A percentile compares a stretch with the other conserved stretches of the same genome.
Evolutionary conservation across 2,113 vertebrate species (phyloP).

Genomic region (Marmota monax): DNA sequence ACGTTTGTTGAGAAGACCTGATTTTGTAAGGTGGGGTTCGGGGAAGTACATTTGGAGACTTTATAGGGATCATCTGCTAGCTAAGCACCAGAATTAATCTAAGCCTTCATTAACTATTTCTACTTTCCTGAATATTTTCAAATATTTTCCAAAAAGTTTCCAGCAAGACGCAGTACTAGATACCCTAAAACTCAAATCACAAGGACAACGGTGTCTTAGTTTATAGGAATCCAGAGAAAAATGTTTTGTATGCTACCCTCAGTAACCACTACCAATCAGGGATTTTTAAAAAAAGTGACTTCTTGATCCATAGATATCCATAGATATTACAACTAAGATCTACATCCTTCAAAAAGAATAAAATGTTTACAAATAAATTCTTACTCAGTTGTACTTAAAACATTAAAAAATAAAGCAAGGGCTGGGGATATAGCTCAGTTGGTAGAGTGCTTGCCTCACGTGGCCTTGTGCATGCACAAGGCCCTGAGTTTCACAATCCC

Average conservation of each 20-base stretch:
- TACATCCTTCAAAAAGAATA: constrained; percentile 26
- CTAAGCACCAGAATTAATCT: constrained; percentile 36
- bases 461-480: too few species aligned
- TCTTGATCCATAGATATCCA: neutral
- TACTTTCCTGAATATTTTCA: constrained; percentile 37
- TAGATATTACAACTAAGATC: neutral
- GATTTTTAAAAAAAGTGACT: constrained; percentile 25
- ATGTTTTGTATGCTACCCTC: neutral
- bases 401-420: constrained; percentile 49
- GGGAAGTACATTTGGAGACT: neutral
- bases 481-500: too few species aligned
- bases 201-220: neutral
- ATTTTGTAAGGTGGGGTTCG: neutral
- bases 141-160: constrained; percentile 52
- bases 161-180: constrained; percentile 9
- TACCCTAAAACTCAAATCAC: constrained; percentile 49
- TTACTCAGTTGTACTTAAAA: constrained; percentile 41
- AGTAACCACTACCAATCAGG: neutral
- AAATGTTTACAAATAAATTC: neutral
- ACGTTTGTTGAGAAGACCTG: constrained; percentile 8
- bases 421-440: too few species aligned
- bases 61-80: neutral
- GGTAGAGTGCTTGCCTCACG: too few species aligned
- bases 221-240: neutral
- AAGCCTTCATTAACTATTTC: neutral